Evolutionary conservation across 1,140 invertebrate species (phyloP).

Genomic region (Drosophila biarmipes): DNA sequence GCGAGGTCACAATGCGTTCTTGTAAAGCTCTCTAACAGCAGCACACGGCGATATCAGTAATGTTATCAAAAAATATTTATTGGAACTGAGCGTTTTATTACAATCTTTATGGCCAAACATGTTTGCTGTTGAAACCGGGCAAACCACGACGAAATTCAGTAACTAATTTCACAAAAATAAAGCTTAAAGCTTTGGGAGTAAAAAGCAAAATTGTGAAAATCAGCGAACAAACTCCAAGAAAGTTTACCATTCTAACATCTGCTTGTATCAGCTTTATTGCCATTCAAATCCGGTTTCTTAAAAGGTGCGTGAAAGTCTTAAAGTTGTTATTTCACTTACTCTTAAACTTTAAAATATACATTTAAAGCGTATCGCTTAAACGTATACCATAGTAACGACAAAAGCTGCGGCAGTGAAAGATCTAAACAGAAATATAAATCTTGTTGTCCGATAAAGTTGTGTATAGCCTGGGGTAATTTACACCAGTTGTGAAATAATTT

Average conservation of each 20-base stretch:
- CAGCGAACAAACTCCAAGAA: background rate
- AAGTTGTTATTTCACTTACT: too few species aligned
- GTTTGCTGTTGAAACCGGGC: too few species aligned
- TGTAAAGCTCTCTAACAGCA: background rate
- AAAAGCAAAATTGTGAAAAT: constrained; percentile 6
- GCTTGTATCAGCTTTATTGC: background rate
- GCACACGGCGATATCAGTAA: background rate
- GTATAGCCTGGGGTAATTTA: too few species aligned
- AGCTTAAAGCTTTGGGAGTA: constrained; percentile 1
- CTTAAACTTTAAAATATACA: too few species aligned
- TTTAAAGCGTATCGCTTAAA: too few species aligned
- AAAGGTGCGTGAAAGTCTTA: too few species aligned
- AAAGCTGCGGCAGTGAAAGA: too few species aligned
- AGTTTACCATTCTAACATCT: background rate
- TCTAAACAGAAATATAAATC: too few species aligned
- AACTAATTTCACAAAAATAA: constrained; percentile 1
- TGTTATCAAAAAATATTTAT: background rate
- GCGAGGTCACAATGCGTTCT: background rate
- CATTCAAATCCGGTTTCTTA: too few species aligned
- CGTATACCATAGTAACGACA: too few species aligned
- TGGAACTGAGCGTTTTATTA: background rate
- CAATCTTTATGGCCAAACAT: background rate
- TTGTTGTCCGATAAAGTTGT: too few species aligned
- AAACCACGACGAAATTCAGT: background rate
- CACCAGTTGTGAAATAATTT: too few species aligned